A percentile compares a stretch with the other conserved stretches of the same genome.
Conservation (phyloP, 2,113 vertebrate species). For the Hyla sarda region DNA sequence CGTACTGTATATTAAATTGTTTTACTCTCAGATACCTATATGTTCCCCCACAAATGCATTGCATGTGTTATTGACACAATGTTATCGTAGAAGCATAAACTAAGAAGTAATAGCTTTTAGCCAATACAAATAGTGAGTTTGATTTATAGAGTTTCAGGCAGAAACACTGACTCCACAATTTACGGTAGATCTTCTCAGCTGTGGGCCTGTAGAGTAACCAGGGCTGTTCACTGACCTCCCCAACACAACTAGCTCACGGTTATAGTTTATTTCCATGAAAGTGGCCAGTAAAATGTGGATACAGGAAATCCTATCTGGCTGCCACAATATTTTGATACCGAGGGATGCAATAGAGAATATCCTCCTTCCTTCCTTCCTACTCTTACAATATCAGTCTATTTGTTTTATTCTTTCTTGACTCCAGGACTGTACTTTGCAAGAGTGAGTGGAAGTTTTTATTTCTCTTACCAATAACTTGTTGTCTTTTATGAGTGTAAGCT, state of each 20-base stretch:
- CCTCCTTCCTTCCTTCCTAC: conserved; percentile 46
- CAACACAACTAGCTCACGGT: not conserved
- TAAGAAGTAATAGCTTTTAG: not conserved
- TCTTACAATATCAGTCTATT: not conserved
- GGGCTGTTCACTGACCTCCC: conserved; percentile 4
- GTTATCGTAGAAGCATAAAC: not conserved
- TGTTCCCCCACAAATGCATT: not conserved
- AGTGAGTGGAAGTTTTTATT: not conserved
- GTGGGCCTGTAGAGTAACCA: not conserved
- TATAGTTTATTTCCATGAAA: conserved; percentile 10
- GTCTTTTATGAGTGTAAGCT: conserved; percentile 90
- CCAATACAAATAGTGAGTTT: not conserved
- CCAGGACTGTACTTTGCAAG: not conserved
- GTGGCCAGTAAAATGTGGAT: conserved; percentile 1
- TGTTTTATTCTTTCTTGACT: not conserved
- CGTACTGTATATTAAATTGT: not conserved
- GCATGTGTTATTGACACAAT: not conserved
- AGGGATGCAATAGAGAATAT: conserved; percentile 29
- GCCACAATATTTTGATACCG: conserved; percentile 31
- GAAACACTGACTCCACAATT: not conserved
- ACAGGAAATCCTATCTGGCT: conserved; percentile 50
- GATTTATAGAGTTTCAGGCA: not conserved
- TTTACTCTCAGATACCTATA: not conserved
- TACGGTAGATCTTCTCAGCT: not conserved
- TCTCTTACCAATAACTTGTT: conserved; percentile 89